Conservation (phyloP, 1,140 invertebrate species). For the Solenopsis fugax region DNA sequence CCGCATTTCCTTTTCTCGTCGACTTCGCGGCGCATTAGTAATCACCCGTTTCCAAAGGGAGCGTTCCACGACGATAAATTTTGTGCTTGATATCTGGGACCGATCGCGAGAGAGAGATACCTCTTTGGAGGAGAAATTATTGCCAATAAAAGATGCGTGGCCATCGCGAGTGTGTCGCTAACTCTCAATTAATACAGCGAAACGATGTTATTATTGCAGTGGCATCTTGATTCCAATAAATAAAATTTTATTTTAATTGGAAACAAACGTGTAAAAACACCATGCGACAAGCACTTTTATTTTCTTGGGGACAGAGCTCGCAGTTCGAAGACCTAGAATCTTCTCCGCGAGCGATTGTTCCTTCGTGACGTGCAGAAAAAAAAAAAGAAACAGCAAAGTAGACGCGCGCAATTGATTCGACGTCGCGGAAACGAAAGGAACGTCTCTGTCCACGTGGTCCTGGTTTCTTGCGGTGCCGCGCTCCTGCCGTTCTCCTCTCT, state of each 20-base stretch:
- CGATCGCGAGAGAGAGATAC: conserved; percentile 21
- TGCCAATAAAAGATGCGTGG: not conserved
- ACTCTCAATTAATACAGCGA: not conserved
- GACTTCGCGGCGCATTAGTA: conserved; percentile 26
- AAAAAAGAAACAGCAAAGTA: not conserved
- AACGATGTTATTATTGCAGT: not conserved
- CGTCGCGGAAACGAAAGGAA: conserved; percentile 10
- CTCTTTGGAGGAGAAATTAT: not conserved
- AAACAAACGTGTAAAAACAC: not conserved
- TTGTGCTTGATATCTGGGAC: conserved; percentile 34
- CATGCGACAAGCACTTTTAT: too few relatives aligned
- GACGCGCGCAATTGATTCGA: conserved; percentile 24
- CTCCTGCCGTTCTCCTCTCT: conserved; percentile 52
- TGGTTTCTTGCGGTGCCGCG: conserved; percentile 58
- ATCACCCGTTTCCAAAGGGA: conserved; percentile 54
- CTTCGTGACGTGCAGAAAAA: not conserved
- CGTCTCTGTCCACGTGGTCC: conserved; percentile 19
- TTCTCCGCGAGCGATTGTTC: not conserved
- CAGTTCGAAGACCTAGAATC: not conserved
- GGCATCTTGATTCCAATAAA: not conserved
- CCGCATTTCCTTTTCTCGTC: conserved; percentile 59
- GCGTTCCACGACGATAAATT: conserved; percentile 63
- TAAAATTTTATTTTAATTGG: not conserved
- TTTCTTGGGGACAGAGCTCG: not conserved
- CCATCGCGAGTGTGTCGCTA: not conserved